Evolutionary conservation across 2,113 vertebrate species (phyloP).

Genomic region (Hippocampus comes): DNA sequence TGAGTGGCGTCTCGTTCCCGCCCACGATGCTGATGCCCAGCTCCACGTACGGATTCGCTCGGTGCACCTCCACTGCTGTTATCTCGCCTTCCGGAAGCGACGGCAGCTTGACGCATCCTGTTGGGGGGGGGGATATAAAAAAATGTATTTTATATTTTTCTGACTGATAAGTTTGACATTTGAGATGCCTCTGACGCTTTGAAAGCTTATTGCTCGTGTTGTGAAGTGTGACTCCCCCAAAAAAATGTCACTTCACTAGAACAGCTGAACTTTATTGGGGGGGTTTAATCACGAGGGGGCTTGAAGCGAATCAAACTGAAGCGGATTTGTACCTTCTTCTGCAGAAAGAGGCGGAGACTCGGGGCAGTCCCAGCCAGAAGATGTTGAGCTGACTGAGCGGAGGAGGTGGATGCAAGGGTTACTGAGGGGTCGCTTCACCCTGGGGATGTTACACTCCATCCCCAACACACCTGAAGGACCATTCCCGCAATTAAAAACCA

Average conservation of each 20-base stretch:
- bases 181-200: no score
- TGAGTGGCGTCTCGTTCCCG: conserved; percentile 95
- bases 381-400: conserved; percentile 59
- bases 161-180: no score
- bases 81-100: conserved; percentile 96
- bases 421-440: conserved; percentile 67
- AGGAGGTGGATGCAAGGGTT: conserved; percentile 71
- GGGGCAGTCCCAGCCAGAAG: conserved; percentile 74
- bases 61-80: conserved; percentile 93
- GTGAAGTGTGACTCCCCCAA: no score
- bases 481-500: not conserved
- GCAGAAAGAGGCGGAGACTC: conserved; percentile 67
- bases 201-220: no score
- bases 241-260: no score
- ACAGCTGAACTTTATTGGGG: no score
- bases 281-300: no score
- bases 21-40: conserved; percentile 96
- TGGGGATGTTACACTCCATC: conserved; percentile 60
- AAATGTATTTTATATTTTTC: not conserved
- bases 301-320: not conserved
- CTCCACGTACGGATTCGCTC: conserved; percentile 92
- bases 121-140: not conserved
- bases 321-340: conserved; percentile 61
- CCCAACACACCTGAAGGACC: conserved; percentile 59
- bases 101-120: conserved; percentile 80